Base-by-base conservation (phyloP, 2,888 invertebrate species). In the Colletes collaris region DNA sequence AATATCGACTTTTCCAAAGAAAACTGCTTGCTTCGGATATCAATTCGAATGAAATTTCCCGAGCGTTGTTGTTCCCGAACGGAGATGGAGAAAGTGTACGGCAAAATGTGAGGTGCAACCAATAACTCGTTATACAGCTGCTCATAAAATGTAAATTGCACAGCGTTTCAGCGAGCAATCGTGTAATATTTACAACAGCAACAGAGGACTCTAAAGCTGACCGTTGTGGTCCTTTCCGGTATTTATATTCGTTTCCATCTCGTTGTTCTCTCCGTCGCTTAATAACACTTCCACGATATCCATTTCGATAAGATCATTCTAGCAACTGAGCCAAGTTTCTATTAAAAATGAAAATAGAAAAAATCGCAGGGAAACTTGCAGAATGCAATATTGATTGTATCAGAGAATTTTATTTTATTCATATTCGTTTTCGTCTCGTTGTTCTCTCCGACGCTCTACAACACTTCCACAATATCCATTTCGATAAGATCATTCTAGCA, bases 201-300 rank as follows among this genome's bases (percentile, higher is more conserved):
- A 69, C 81, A 75, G 73, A 79, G 71, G 76, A 69, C 75, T 87
- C 83, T 73, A 79, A 85, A 83, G 80, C 73, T 76, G 74, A 76
- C 56, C 78, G 79, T 80, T 2, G 40, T 67, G 40, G n/a, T 6
- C 16, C 50, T 60, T 62, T 63, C 53, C 40, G n/a, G 58, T 76
- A 76, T 66, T 69, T 62, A 64, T 65, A 64, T 73, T 58, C 50
- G 7, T 35, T 10, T 11, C 6, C 16, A 16, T 35, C 50, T 55
- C 46, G 55, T 66, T 46, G 27, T 35, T 46, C 35, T 13, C 13
- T 19, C 27, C 46, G 46, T 27, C 46, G 4, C 46, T 27, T 35
- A 40, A 55, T 10, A 55, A 55, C n/a, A 27, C 11, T 52, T 37
- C 52, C 11, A 6, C 6, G 11, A 44, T 50, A n/a, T n/a, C n/a